Evolutionary conservation across 2,113 vertebrate genomes (phyloP), one percentile per base, ranked within the genome.

Genomic region (Stigmatopora argus): DNA sequence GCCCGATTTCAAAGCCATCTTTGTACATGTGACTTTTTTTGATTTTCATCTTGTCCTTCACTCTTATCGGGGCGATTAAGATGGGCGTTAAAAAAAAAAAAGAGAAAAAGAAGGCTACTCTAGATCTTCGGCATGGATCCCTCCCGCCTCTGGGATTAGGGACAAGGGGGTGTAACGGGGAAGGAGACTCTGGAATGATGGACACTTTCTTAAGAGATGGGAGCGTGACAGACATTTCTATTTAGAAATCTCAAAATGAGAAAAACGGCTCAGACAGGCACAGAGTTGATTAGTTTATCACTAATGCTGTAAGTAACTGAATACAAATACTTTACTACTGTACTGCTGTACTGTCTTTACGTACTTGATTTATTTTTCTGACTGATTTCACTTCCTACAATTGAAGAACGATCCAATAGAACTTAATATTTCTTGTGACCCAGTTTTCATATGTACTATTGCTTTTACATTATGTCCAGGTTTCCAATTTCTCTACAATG

Each of bases 171-270:
- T 31, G 71, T 31, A 31, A 71, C 19, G 53, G 61, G 21, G 17
- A 52, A 23, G 17, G 19, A 60, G 38, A 31, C 4, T 11, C 11
- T 14, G n/a, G 53, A 4, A 5, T 85, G 79, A 83, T 81, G 78
- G 83, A 84, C 78, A 23, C 79, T 84, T 78, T 78, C 71, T 73
- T 76, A 75, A 73, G 68, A 81, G 75, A 83, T 72, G 14, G 21
- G 69, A 75, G 80, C 63, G 68, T 88, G 83, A 85, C 78, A 61
- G 80, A 88, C 85, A 77, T 77, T 85, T 86, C 82, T 78, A 85
- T 86, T 68, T 75, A 69, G 67, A 82, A 81, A 70, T 73, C 66
- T 66, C 64, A 48, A 60, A 62, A n/a, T 44, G 38, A 17, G 4
- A 48, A 48, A 48, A 17, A 14, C 14, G 15, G 46, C 46, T 48